phyloP scores from a whole-genome alignment of 2,888 invertebrate species.

The Drosophila austrosaltans region DNA sequence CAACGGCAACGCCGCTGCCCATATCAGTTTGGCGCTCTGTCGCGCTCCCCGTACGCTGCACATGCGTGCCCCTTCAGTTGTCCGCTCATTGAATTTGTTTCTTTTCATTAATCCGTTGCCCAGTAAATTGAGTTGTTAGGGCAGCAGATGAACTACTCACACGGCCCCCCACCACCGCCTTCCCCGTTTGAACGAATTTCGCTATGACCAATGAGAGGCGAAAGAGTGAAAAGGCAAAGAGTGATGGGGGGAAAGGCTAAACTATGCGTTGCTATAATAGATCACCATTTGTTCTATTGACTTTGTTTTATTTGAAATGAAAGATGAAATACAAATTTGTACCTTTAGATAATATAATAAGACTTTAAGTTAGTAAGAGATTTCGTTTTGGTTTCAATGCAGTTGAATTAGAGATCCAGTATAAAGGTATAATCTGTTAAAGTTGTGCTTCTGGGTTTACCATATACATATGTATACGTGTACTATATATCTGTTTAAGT shows the following conservation, averaged over 20 bases:
- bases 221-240: background rate
- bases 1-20: conserved; percentile 17
- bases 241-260: background rate
- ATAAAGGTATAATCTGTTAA: too few relatives aligned
- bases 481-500: too few relatives aligned
- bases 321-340: too few relatives aligned
- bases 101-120: conserved; percentile 44
- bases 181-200: background rate
- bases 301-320: too few relatives aligned
- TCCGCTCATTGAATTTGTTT: background rate
- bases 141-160: background rate
- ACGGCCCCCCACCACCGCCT: background rate
- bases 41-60: conserved; percentile 24
- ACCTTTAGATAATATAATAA: too few relatives aligned
- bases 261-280: background rate
- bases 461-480: too few relatives aligned
- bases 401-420: too few relatives aligned
- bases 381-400: too few relatives aligned
- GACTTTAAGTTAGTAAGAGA: too few relatives aligned
- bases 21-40: background rate
- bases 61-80: conserved; percentile 31
- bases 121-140: conserved; percentile 54
- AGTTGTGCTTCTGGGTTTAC: too few relatives aligned
- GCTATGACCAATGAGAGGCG: conserved; percentile 9
- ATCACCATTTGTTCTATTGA: too few relatives aligned